Base-by-base conservation (phyloP, 2,113 vertebrate species). In the Nothobranchius furzeri region DNA sequence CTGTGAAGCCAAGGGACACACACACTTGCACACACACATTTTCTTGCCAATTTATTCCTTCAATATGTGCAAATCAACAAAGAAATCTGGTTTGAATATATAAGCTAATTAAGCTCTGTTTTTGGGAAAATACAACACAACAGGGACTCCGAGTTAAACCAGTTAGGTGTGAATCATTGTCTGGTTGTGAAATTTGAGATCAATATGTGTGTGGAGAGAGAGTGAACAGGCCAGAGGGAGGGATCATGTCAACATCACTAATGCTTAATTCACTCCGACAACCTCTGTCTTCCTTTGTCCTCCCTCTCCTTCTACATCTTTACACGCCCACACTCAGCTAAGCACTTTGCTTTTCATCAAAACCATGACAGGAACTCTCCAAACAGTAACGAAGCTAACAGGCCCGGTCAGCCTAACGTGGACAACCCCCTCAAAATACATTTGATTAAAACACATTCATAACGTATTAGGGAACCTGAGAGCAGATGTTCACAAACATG, bases 1-100 rank as follows among this genome's bases (percentile, higher is more conserved):
- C 81, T 55, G 86, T 56, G 82, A 87, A 86, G 83, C 77, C 81
- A 70, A 76, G 72, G 78, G 81, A 86, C 64, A 75, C 76, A 69
- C 36, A 37, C 37, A 40, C 37, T 8, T 7, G 85, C 61, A 60
- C 81, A 75, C 76, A 69, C 78, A 71, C 35, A 47, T 64, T 50
- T 46, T 47, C 49, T 50, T 78, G 82, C 81, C 84, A 85, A 66
- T 75, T 83, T 47, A 55, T 75, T 75, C 74, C 73, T 59, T 76
- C 64, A 75, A 81, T 81, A 76, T 82, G 78, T 42, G 67, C 40
- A 64, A 76, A 82, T 81, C 76, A 84, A 76, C 72, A 79, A 43
- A 74, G 53, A 52, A 70, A 74, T 73, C 67, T 73, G 73, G 17
- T 71, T 63, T 1, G 42, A 66, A 57, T 57, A 61, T 60, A 62